Evolutionary conservation across 2,113 vertebrate genomes (phyloP).

Genomic region (Ginglymostoma cirratum): DNA sequence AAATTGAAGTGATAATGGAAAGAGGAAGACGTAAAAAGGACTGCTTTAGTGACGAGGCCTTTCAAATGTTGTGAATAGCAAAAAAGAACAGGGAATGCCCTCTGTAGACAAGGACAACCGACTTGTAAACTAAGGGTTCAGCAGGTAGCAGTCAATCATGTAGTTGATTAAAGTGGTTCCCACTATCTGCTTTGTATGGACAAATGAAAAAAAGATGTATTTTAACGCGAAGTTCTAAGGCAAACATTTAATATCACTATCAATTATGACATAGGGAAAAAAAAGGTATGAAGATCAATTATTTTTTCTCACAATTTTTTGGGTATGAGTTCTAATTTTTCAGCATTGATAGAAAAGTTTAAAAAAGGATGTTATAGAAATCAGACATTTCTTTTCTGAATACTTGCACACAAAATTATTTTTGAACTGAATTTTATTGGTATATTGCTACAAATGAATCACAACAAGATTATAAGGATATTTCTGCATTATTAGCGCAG

Average conservation of each 20-base stretch:
- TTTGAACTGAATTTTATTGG: neutral
- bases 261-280: neutral
- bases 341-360: neutral
- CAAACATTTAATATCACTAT: neutral
- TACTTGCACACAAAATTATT: neutral
- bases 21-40: neutral
- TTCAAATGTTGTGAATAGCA: neutral
- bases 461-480: neutral
- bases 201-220: neutral
- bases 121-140: neutral
- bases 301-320: neutral
- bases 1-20: conserved; percentile 23
- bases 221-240: neutral
- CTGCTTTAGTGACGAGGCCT: conserved; percentile 3
- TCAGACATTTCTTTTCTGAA: neutral
- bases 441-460: neutral
- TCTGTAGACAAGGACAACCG: neutral
- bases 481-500: neutral
- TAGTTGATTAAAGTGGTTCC: neutral
- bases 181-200: neutral
- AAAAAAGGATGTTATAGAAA: neutral
- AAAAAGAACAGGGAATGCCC: neutral
- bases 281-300: neutral
- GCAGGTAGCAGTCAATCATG: neutral
- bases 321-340: neutral